Conservation (phyloP, 2,888 invertebrate genomes). For the Himalopsyche japonica region DNA sequence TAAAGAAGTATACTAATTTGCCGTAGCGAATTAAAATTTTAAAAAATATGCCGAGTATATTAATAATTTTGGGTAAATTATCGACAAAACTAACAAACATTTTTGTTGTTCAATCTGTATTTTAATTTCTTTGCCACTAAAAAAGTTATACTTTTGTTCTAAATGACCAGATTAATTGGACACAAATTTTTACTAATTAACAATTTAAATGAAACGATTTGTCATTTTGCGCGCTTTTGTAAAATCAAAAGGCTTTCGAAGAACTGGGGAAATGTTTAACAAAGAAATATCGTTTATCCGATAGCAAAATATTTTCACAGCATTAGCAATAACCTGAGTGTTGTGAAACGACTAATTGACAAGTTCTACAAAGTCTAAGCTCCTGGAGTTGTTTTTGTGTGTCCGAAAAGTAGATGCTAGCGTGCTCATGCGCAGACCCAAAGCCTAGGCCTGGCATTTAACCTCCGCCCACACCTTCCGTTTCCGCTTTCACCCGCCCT, state of each 20-base stretch:
- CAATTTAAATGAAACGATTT: background rate
- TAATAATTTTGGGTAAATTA: background rate
- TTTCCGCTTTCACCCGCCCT: background rate
- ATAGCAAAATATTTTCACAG: background rate
- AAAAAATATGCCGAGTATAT: too few relatives aligned
- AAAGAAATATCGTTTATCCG: background rate
- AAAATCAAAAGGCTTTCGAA: background rate
- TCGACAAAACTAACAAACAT: background rate
- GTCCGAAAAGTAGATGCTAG: background rate
- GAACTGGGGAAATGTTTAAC: background rate
- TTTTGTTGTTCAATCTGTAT: background rate
- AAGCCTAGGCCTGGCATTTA: background rate
- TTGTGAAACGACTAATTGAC: background rate
- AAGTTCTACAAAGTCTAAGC: background rate
- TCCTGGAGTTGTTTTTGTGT: background rate
- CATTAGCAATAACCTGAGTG: background rate
- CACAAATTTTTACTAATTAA: background rate
- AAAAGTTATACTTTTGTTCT: background rate
- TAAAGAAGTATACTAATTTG: too few relatives aligned
- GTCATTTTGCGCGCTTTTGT: background rate
- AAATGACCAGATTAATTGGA: background rate
- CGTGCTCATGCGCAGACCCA: background rate
- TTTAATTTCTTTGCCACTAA: background rate
- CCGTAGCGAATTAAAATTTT: too few relatives aligned
- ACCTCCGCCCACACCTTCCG: constrained; percentile 1